Evolutionary conservation across 2,113 vertebrate genomes (phyloP).

Genomic region (Calidris pygmaea): DNA sequence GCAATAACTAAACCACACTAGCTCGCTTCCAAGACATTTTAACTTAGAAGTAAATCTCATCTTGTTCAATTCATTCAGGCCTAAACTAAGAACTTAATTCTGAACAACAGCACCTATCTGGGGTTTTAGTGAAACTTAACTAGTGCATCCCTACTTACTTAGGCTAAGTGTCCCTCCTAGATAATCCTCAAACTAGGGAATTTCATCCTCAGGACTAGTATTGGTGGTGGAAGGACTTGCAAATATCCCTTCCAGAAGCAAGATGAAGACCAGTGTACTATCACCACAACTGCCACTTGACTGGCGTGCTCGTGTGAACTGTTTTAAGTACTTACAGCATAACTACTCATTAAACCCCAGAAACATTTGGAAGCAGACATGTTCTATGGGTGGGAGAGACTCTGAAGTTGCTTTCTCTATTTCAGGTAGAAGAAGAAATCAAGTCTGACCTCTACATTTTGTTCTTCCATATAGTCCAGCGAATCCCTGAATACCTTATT

Average conservation of each 20-base stretch:
- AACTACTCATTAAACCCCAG: neutral
- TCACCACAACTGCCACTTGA: neutral
- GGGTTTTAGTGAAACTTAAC: neutral
- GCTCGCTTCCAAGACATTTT: neutral
- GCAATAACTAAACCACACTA: neutral
- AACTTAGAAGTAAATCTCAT: neutral
- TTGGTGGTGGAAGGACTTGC: neutral
- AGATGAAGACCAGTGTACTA: neutral
- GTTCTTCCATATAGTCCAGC: conserved; percentile 93
- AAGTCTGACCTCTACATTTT: conserved; percentile 89
- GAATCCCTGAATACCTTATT: conserved; percentile 92
- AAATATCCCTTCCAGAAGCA: neutral
- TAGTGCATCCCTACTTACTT: neutral
- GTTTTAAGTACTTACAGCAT: neutral
- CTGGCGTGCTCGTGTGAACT: neutral
- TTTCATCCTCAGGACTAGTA: neutral
- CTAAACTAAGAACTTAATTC: neutral
- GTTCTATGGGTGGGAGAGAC: neutral
- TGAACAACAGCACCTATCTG: neutral
- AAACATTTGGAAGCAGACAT: neutral
- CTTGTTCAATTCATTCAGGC: neutral
- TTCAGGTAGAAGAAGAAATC: conserved; percentile 86
- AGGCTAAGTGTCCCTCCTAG: neutral
- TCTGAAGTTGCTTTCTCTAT: conserved; percentile 9
- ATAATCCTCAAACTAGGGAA: neutral